Evolutionary conservation across 2,113 vertebrate species (phyloP).

Genomic region (Rhinopomastus cyanomelas): DNA sequence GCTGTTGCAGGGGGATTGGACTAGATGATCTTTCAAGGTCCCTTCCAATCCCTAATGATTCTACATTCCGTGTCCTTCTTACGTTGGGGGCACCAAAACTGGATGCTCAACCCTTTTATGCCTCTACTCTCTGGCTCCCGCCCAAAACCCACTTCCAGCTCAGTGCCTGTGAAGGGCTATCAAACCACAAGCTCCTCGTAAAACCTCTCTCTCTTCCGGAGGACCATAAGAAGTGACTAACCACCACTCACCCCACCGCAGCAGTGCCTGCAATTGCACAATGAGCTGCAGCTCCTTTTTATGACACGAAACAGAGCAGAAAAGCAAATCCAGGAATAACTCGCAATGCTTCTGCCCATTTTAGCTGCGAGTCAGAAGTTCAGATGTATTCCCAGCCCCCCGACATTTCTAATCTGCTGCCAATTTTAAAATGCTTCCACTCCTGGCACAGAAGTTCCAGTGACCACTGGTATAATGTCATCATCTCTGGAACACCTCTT

Average conservation of each 20-base stretch:
- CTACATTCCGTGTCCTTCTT: too few relatives aligned
- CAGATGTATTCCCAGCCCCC: not conserved
- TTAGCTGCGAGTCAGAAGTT: conserved; percentile 1
- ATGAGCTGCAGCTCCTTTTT: not conserved
- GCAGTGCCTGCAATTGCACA: not conserved
- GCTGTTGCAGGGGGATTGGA: too few relatives aligned
- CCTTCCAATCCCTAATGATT: too few relatives aligned
- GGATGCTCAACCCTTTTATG: not conserved
- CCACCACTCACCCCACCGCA: not conserved
- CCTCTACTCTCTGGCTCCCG: not conserved
- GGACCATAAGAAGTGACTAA: not conserved
- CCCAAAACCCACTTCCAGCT: not conserved
- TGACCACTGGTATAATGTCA: not conserved
- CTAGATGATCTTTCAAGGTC: too few relatives aligned
- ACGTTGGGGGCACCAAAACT: too few relatives aligned
- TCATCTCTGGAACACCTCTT: not conserved
- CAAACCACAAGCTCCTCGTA: not conserved
- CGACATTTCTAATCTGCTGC: conserved; percentile 34
- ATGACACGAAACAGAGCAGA: not conserved
- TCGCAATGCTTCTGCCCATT: conserved; percentile 27
- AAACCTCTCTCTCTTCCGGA: not conserved
- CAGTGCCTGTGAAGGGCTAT: not conserved
- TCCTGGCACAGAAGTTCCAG: conserved; percentile 7
- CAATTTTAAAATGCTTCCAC: conserved; percentile 57
- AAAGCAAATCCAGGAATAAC: conserved; percentile 55